Evolutionary conservation across 2,888 invertebrate genomes (phyloP).

Genomic region (Lasioglossum oenotherae): DNA sequence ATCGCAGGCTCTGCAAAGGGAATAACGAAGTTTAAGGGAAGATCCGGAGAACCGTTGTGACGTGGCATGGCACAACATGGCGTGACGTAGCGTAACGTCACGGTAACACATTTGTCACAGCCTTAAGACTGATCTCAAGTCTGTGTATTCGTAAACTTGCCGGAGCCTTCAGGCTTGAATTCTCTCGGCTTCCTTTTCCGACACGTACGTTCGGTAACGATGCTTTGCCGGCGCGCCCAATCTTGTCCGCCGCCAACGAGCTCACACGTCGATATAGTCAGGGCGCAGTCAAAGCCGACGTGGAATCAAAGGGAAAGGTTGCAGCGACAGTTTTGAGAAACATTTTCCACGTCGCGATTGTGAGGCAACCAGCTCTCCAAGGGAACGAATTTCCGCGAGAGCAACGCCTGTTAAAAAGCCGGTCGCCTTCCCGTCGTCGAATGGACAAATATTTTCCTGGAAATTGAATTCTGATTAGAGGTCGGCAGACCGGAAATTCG

Average conservation of each 20-base stretch:
- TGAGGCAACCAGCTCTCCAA: constrained; percentile 17
- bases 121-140: too few species aligned
- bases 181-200: constrained; percentile 31
- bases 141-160: constrained; percentile 59
- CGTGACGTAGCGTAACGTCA: neutral
- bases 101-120: constrained; percentile 20
- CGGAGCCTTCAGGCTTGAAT: constrained; percentile 47
- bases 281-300: constrained; percentile 23
- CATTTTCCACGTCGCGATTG: constrained; percentile 40
- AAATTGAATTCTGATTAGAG: constrained; percentile 51
- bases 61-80: neutral
- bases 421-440: neutral
- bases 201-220: constrained; percentile 46
- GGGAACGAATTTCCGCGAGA: constrained; percentile 18
- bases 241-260: constrained; percentile 51
- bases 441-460: constrained; percentile 43
- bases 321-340: constrained; percentile 29
- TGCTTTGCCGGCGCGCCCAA: constrained; percentile 47
- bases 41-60: constrained; percentile 32
- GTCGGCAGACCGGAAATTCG: neutral
- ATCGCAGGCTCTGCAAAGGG: constrained; percentile 35
- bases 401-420: constrained; percentile 7
- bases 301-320: constrained; percentile 38
- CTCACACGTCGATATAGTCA: constrained; percentile 41
- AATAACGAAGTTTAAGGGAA: constrained; percentile 60